phyloP scores from a whole-genome alignment of 1,140 invertebrate genomes.

The Spodoptera frugiperda region DNA sequence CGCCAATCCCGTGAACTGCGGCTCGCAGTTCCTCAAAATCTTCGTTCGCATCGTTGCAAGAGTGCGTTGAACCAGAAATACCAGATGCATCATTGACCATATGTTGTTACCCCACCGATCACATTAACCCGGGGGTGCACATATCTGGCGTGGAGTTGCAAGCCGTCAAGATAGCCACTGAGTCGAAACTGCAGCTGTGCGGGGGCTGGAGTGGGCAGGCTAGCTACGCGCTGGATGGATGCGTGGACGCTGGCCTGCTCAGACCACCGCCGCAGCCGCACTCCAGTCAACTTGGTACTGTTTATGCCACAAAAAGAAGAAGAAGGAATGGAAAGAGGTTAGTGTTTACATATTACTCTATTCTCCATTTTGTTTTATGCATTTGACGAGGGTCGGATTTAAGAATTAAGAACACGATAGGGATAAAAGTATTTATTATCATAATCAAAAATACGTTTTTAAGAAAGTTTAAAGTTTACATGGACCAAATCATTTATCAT shows the following conservation, averaged over 20 bases:
- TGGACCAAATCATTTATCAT: no score
- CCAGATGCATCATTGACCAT: slow-evolving; percentile 24
- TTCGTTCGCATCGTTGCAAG: not conserved
- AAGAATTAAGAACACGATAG: no score
- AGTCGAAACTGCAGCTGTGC: slow-evolving; percentile 79
- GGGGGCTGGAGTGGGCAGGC: slow-evolving; percentile 76
- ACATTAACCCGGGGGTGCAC: slow-evolving; percentile 19
- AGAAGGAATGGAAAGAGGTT: slow-evolving; percentile 97
- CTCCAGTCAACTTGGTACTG: slow-evolving; percentile 95
- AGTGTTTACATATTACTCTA: not conserved
- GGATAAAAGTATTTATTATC: no score
- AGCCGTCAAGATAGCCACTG: slow-evolving; percentile 81
- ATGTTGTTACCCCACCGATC: slow-evolving; percentile 30
- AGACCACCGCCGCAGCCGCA: slow-evolving; percentile 79
- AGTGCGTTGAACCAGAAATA: not conserved
- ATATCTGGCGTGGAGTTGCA: slow-evolving; percentile 27
- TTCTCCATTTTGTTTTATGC: no score
- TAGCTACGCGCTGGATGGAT: slow-evolving; percentile 78
- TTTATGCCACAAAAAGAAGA: slow-evolving; percentile 97
- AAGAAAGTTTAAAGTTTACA: no score
- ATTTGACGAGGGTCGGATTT: no score
- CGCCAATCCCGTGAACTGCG: not conserved
- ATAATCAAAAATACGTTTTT: no score
- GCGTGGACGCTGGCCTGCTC: slow-evolving; percentile 78
- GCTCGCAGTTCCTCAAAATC: not conserved